Evolutionary conservation across 2,888 invertebrate genomes (phyloP), one percentile per base, ranked within the genome.

Genomic region (Biston stratarius): DNA sequence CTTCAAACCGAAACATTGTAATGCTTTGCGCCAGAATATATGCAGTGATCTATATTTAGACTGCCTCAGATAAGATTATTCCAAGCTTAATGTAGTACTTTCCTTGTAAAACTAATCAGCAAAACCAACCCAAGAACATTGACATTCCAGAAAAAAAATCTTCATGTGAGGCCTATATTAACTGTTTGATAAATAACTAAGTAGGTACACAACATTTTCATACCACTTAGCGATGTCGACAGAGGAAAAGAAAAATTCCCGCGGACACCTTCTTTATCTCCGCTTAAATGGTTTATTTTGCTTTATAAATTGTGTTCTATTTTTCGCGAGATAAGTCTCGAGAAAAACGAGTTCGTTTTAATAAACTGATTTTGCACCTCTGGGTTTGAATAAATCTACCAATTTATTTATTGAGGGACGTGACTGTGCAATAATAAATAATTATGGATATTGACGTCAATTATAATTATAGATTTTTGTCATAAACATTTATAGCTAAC

Each of bases 341-440:
- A 59, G 59, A 59, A 62, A 67, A 67, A 67, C 52, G 61, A 58
- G 47, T 42, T 58, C 67, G 55, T 58, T 62, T 58, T 59, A 58
- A 59, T 62, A 58, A 67, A 67, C 62, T 62, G 62, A 58, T 59
- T 62, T 24, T 67, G 44, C 52, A 42, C 62, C 59, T 67, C 59
- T 44, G 53, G 33, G 58, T 62, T 59, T 45, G 62, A 58, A 72
- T 72, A 71, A 75, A 73, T 74, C 74, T 75, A 69, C 71, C 76
- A 74, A 81, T 81, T 81, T 81, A 79, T 79, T 77, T 81, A 81
- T 78, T 78, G 79, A 71, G 73, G 67, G 67, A 73, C 78, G 77
- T 81, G 80, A 81, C 81, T 73, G 58, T 61, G 79, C 79, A 80
- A 73, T 72, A 75, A 73, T 67, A 47, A 38, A 0, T 47, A 36